Conservation (phyloP, 2,113 vertebrate species). For the Engraulis encrasicolus region DNA sequence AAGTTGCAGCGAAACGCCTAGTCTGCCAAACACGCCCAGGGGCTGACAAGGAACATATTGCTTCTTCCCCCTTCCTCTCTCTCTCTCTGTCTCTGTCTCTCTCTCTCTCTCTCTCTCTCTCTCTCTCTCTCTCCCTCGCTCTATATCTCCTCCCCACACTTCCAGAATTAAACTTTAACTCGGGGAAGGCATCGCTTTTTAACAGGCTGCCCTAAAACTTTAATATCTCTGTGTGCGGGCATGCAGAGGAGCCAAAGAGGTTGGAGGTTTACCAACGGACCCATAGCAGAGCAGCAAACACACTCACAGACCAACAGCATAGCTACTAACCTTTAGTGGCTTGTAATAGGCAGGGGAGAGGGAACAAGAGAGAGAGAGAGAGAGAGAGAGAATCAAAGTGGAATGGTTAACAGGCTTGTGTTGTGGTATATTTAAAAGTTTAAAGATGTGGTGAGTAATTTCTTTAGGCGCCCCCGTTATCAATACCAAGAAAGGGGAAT, state of each 20-base stretch:
- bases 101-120: constrained; percentile 24
- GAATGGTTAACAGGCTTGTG: neutral
- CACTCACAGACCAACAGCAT: neutral
- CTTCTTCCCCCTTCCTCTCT: constrained; percentile 45
- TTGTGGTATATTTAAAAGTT: neutral
- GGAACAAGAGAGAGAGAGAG: no score
- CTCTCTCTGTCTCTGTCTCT: constrained; percentile 58
- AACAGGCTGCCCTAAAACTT: constrained; percentile 65
- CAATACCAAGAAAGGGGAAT: no score
- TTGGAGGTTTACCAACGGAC: constrained; percentile 31
- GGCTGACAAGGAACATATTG: constrained; percentile 73
- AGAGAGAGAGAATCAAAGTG: neutral
- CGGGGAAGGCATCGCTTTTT: constrained; percentile 31
- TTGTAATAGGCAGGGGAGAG: neutral
- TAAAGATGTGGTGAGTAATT: no score
- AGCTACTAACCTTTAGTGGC: neutral
- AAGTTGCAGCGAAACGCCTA: constrained; percentile 52
- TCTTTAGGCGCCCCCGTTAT: no score
- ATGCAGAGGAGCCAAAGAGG: constrained; percentile 24
- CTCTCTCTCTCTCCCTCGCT: neutral
- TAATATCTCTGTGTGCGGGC: constrained; percentile 62
- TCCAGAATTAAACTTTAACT: constrained; percentile 77
- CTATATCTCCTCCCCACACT: constrained; percentile 55
- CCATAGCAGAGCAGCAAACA: neutral
- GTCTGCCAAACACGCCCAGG: constrained; percentile 66